phyloP scores from a whole-genome alignment of 2,113 vertebrate genomes.

The Tor tambroides region DNA sequence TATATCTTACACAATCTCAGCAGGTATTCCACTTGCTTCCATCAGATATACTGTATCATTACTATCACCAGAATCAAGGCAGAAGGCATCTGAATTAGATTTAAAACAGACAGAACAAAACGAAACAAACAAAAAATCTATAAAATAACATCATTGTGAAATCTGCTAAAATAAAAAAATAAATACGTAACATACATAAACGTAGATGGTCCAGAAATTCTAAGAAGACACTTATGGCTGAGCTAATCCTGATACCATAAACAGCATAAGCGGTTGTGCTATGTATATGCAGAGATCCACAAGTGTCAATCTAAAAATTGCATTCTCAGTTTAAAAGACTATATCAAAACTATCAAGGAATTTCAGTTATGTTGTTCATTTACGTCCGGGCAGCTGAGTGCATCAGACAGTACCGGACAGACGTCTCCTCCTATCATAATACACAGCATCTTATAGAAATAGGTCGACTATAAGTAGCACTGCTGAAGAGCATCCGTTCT shows the following conservation, averaged over 20 bases:
- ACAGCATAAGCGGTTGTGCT: background rate
- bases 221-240: conserved; percentile 52
- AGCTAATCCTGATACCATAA: conserved; percentile 1
- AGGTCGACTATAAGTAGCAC: conserved; percentile 76
- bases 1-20: background rate
- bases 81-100: background rate
- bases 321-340: conserved; percentile 72
- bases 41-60: background rate
- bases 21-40: background rate
- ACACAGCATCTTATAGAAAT: conserved; percentile 75
- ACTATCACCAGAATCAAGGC: background rate
- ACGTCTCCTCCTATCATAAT: conserved; percentile 68
- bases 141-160: background rate
- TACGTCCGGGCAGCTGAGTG: conserved; percentile 68
- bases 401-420: conserved; percentile 49
- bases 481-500: conserved; percentile 51
- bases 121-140: too few species aligned
- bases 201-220: background rate
- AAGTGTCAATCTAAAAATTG: conserved; percentile 72
- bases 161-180: background rate
- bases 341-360: conserved; percentile 76
- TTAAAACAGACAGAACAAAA: background rate
- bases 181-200: too few species aligned
- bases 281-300: conserved; percentile 50
- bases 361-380: conserved; percentile 66